phyloP scores from a whole-genome alignment of 30 jellyfish, hydroid and myxozoan genomes.

The Rhopilema esculentum region DNA sequence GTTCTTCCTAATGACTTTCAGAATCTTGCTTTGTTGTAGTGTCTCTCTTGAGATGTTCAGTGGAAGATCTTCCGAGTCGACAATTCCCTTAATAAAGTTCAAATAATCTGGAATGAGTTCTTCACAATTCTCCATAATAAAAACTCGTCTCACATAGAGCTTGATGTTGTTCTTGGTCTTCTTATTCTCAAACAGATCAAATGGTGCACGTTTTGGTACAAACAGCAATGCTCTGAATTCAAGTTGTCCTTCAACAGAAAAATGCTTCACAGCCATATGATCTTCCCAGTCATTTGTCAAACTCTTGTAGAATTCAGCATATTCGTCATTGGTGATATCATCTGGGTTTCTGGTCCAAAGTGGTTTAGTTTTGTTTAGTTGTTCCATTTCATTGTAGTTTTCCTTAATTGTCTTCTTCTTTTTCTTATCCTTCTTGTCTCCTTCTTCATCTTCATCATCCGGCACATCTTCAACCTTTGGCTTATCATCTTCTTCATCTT shows the following conservation, averaged over 20 bases:
- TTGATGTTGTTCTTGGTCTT: slow-evolving; percentile 83
- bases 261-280: slow-evolving; percentile 94
- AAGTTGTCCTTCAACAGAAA: slow-evolving; percentile 97
- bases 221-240: slow-evolving; percentile 94
- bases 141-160: slow-evolving; percentile 91
- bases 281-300: slow-evolving; percentile 98
- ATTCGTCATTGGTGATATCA: slow-evolving; percentile 95
- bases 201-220: slow-evolving; percentile 98
- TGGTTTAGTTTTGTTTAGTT: slow-evolving; percentile 90
- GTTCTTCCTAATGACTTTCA: slow-evolving; percentile 91
- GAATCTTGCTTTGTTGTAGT: slow-evolving; percentile 87
- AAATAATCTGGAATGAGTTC: slow-evolving; percentile 94
- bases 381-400: slow-evolving; percentile 93
- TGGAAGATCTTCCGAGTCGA: slow-evolving; percentile 97
- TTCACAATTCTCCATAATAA: slow-evolving; percentile 98
- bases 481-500: slow-evolving; percentile 63
- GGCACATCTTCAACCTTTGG: slow-evolving; percentile 87
- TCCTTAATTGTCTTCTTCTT: slow-evolving; percentile 91
- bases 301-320: slow-evolving; percentile 97
- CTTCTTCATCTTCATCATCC: slow-evolving; percentile 74
- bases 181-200: slow-evolving; percentile 95
- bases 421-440: slow-evolving; percentile 71
- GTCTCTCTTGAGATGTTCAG: slow-evolving; percentile 94
- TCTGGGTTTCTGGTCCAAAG: slow-evolving; percentile 98
- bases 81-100: slow-evolving; percentile 94